phyloP scores from a whole-genome alignment of 23 tunicate genomes.

The Halocynthia roretzi region DNA sequence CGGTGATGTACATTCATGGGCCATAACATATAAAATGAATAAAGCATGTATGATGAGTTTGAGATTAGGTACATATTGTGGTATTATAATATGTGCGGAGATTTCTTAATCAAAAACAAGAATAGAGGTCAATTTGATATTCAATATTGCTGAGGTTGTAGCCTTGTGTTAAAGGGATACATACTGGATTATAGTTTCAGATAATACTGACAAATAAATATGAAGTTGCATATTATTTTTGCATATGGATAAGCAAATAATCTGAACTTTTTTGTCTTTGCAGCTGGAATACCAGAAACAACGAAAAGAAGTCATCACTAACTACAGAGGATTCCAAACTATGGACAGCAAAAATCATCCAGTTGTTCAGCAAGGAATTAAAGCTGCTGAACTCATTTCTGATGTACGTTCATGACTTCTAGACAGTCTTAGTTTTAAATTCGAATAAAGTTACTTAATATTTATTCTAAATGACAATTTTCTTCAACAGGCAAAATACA shows the following conservation, averaged over 20 bases:
- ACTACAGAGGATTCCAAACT: conserved; percentile 81
- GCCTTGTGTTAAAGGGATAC: no score
- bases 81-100: no score
- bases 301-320: conserved; percentile 60
- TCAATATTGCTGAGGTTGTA: no score
- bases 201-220: background rate
- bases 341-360: conserved; percentile 98
- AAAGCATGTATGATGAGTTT: no score
- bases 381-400: conserved; percentile 79
- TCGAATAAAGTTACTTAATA: no score
- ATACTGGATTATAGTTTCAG: no score
- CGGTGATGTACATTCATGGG: no score
- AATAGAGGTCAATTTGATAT: no score
- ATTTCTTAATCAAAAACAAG: no score
- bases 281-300: conserved; percentile 88
- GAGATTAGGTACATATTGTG: no score
- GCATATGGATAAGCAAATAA: background rate
- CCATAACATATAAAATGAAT: no score
- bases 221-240: background rate
- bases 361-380: conserved; percentile 87
- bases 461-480: background rate
- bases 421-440: no score
- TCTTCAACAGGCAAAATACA: conserved; percentile 74
- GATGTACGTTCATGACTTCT: conserved; percentile 34
- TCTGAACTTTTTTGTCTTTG: background rate